phyloP scores from a whole-genome alignment of 2,888 invertebrate genomes.

The Coelopa pilipes region DNA sequence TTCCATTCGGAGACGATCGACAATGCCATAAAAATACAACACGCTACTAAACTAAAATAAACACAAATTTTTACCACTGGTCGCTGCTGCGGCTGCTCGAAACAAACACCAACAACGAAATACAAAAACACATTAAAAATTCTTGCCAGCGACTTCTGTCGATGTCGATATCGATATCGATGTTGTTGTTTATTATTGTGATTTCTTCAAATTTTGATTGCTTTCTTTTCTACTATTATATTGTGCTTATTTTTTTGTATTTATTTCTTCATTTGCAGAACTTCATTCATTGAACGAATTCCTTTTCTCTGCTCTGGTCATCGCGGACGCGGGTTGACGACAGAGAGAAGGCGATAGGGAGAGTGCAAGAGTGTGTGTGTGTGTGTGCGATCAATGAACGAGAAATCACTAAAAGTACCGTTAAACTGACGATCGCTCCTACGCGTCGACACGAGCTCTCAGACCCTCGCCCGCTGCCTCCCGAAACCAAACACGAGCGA shows the following conservation, averaged over 20 bases:
- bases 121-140: too few relatives aligned
- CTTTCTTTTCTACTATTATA: not conserved
- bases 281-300: not conserved
- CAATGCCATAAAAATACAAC: too few relatives aligned
- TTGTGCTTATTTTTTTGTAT: not conserved
- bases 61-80: too few relatives aligned
- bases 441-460: not conserved
- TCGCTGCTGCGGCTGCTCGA: too few relatives aligned
- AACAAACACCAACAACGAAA: too few relatives aligned
- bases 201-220: not conserved
- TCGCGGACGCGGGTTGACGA: not conserved
- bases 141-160: too few relatives aligned
- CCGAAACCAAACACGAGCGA: too few relatives aligned
- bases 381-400: conserved; percentile 22
- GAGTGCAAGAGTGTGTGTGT: not conserved
- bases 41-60: too few relatives aligned
- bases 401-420: conserved; percentile 28
- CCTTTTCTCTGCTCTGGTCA: not conserved
- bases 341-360: not conserved
- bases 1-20: too few relatives aligned
- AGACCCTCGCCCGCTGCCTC: not conserved
- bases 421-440: not conserved
- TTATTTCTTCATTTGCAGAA: not conserved
- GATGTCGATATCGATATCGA: too few relatives aligned
- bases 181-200: not conserved